Conservation (phyloP, 2,888 invertebrate species). For the Aricia artaxerxes region DNA sequence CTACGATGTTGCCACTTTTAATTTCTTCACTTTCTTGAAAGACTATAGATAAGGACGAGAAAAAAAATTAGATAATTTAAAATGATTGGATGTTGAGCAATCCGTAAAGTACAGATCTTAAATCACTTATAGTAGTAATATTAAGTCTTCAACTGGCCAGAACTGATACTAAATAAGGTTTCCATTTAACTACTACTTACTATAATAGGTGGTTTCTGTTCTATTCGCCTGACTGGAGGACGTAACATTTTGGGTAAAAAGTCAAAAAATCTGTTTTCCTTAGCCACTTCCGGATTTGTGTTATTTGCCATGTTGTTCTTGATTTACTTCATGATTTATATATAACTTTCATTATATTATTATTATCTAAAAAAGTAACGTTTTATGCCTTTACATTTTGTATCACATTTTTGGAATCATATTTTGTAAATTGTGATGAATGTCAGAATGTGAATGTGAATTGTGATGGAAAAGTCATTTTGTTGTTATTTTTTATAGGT, state of each 20-base stretch:
- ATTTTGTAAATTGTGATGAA: not conserved
- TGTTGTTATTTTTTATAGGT: not conserved
- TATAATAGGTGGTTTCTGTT: not conserved
- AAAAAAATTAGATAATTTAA: too few relatives aligned
- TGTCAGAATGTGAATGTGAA: not conserved
- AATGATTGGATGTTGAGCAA: too few relatives aligned
- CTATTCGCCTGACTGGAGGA: not conserved
- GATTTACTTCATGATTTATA: not conserved
- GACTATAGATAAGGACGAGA: too few relatives aligned
- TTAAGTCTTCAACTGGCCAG: too few relatives aligned
- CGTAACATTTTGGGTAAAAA: not conserved
- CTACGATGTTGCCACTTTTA: too few relatives aligned
- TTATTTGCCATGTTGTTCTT: not conserved
- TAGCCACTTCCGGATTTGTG: not conserved
- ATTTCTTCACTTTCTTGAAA: too few relatives aligned
- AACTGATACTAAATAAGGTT: too few relatives aligned
- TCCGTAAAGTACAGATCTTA: too few relatives aligned
- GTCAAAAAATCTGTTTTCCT: not conserved
- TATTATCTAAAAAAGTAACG: not conserved
- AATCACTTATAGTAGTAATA: too few relatives aligned
- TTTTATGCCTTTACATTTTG: not conserved
- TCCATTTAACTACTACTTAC: not conserved
- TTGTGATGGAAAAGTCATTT: not conserved
- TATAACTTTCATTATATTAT: not conserved
- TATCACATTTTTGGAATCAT: not conserved